Conservation (phyloP, 2,113 vertebrate genomes). For the Larimichthys crocea region DNA sequence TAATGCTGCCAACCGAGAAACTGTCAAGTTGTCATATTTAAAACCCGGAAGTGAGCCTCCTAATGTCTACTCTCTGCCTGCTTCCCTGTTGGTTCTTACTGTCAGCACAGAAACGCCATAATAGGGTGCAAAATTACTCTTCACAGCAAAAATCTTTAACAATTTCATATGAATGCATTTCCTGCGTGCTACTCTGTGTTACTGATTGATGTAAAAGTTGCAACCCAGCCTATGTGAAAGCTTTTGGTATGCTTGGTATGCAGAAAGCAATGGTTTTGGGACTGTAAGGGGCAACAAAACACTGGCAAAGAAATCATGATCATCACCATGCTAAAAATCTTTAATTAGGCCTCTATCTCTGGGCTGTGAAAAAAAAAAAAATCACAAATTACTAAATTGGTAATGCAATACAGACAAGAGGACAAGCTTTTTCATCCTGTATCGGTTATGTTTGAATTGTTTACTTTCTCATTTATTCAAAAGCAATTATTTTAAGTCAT, state of each 20-base stretch:
- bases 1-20: not conserved
- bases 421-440: conserved; percentile 2
- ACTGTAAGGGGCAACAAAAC: not conserved
- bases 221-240: conserved; percentile 4
- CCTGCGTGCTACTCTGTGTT: conserved; percentile 2
- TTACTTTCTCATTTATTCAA: conserved; percentile 41
- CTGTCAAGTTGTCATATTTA: not conserved
- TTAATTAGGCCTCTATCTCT: conserved; percentile 19
- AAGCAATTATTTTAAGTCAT: conserved; percentile 36
- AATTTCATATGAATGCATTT: conserved; percentile 25
- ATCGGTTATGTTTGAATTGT: conserved; percentile 25
- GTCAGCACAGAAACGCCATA: not conserved
- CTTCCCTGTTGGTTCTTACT: not conserved
- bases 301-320: not conserved
- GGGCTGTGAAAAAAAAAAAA: conserved; percentile 1
- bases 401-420: conserved; percentile 23
- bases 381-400: conserved; percentile 10
- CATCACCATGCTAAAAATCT: not conserved
- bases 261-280: not conserved
- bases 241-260: not conserved
- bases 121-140: conserved; percentile 1
- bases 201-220: not conserved
- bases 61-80: not conserved
- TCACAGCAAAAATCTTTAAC: conserved; percentile 24
- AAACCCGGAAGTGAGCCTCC: not conserved